These are phyloP conservation scores for Leucophora obtusa DNA, from an alignment of 2,888 invertebrate genomes.

Conservation along the genomic window DNA sequence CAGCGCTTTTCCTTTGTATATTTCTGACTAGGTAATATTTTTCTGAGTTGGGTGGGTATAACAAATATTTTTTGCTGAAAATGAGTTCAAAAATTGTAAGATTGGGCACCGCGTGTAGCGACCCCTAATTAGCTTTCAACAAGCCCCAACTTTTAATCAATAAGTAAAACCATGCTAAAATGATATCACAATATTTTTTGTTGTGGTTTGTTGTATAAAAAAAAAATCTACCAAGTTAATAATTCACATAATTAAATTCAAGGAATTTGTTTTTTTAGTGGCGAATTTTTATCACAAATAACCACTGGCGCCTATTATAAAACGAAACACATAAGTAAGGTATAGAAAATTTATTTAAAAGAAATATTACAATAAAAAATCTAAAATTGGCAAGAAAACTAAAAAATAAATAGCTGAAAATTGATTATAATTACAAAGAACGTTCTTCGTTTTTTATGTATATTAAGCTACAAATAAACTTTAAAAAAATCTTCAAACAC, in stretches of 20 bases:
- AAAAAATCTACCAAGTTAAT: background rate
- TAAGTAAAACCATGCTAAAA: background rate
- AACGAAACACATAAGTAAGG: background rate
- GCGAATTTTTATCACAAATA: conserved; percentile 19
- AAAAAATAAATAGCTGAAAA: conserved; percentile 1
- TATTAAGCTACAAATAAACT: background rate
- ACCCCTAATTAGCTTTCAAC: no score
- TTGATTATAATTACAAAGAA: conserved; percentile 21
- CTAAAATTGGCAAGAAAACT: background rate
- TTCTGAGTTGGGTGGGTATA: no score
- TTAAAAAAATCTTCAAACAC: background rate
- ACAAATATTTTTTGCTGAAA: no score
- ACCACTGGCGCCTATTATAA: conserved; percentile 38
- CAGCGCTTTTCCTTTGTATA: no score
- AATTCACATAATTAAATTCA: conserved; percentile 8
- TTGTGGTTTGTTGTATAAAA: conserved; percentile 21
- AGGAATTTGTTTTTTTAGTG: conserved; percentile 1
- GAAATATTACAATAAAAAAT: background rate
- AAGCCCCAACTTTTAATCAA: background rate
- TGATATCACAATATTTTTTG: background rate
- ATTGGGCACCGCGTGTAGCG: no score
- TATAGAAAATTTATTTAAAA: conserved; percentile 9
- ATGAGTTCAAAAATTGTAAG: no score
- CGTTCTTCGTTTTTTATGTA: background rate
- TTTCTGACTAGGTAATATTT: no score